Conservation (phyloP, 2,113 vertebrate species). For the Fulmarus glacialis region DNA sequence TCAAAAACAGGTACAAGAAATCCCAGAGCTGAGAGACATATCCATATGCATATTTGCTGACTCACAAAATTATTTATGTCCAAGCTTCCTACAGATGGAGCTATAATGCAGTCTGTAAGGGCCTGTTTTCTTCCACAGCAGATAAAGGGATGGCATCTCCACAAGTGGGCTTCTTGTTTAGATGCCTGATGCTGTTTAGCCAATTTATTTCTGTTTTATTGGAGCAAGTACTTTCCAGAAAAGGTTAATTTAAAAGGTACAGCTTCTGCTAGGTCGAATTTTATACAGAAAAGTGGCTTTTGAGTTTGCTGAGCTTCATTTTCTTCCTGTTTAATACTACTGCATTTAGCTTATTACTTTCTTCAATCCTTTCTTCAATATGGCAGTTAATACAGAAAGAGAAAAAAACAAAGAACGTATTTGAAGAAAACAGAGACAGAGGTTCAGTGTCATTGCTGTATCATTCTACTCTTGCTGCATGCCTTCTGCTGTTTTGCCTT, state of each 20-base stretch:
- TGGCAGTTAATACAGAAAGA: background rate
- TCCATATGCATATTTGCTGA: background rate
- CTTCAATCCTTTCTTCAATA: background rate
- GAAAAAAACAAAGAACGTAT: background rate
- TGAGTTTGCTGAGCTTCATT: background rate
- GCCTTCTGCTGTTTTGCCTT: background rate
- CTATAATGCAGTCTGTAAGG: constrained; percentile 37
- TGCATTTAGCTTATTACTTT: background rate
- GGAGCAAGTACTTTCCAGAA: background rate
- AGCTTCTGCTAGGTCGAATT: background rate
- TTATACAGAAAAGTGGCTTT: background rate
- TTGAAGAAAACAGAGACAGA: background rate
- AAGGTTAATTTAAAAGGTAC: background rate
- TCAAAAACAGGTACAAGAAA: background rate
- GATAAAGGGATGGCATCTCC: background rate
- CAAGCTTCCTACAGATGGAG: constrained; percentile 60
- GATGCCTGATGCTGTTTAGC: background rate
- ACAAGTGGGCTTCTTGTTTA: background rate
- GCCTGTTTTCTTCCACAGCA: background rate
- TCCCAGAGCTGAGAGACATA: background rate
- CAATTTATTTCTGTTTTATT: background rate
- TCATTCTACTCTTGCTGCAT: background rate
- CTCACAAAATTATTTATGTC: background rate
- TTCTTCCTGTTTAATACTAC: background rate
- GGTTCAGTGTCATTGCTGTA: background rate